phyloP scores from a whole-genome alignment of 1,140 invertebrate genomes.

The Hyles vespertilio region DNA sequence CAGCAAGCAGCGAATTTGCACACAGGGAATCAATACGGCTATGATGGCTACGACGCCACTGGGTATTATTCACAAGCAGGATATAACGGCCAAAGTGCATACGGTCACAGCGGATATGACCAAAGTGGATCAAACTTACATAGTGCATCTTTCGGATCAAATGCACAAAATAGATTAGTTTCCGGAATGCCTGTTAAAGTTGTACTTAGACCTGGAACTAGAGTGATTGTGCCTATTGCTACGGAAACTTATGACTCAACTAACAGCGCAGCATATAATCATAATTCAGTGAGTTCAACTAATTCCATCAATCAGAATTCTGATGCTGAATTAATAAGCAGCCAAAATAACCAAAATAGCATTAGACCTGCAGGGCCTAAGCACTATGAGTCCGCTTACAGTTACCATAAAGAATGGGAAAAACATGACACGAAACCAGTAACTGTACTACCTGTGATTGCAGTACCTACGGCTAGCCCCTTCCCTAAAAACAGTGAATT shows the following conservation, averaged over 20 bases:
- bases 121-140: slow-evolving; percentile 28
- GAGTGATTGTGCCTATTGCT: slow-evolving; percentile 45
- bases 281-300: slow-evolving; percentile 24
- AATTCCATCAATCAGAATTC: slow-evolving; percentile 17
- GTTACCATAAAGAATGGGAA: slow-evolving; percentile 70
- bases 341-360: slow-evolving; percentile 17
- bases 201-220: slow-evolving; percentile 48
- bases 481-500: slow-evolving; percentile 52
- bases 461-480: slow-evolving; percentile 29
- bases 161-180: slow-evolving; percentile 30
- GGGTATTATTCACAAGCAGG: slow-evolving; percentile 37
- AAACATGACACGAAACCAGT: slow-evolving; percentile 50
- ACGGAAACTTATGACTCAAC: slow-evolving; percentile 40
- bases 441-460: slow-evolving; percentile 23
- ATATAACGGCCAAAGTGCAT: slow-evolving; percentile 32
- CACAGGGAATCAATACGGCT: slow-evolving; percentile 27
- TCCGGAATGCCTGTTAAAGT: slow-evolving; percentile 42
- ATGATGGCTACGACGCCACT: slow-evolving; percentile 29
- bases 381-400: slow-evolving; percentile 68
- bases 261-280: slow-evolving; percentile 21
- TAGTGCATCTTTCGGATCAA: slow-evolving; percentile 22
- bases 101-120: slow-evolving; percentile 32
- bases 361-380: slow-evolving; percentile 40
- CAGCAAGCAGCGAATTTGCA: slow-evolving; percentile 31
- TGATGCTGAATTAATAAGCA: slow-evolving; percentile 42